Conservation (phyloP, 2,888 invertebrate species). For the Caenorhabditis doughertyi region DNA sequence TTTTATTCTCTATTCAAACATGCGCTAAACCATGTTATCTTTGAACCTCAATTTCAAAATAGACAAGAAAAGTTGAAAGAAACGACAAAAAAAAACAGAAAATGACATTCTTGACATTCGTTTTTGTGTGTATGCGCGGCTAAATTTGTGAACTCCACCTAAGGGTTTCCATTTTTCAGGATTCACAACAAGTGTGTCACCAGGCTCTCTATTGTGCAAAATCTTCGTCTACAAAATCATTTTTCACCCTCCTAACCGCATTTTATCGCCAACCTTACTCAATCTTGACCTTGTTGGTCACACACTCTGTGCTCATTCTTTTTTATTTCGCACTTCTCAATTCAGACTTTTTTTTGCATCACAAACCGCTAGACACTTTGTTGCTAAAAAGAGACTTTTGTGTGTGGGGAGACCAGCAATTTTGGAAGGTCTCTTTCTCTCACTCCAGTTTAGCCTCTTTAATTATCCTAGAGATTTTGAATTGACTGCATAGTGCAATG, state of each 20-base stretch:
- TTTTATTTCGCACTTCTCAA: constrained; percentile 39
- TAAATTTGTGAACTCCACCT: constrained; percentile 21
- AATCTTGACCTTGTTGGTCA: constrained; percentile 63
- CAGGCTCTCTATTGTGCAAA: background rate
- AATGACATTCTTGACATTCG: constrained; percentile 19
- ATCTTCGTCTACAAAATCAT: constrained; percentile 13
- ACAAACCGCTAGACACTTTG: constrained; percentile 44
- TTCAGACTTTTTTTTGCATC: constrained; percentile 52
- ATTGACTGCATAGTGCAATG: constrained; percentile 47
- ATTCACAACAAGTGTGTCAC: constrained; percentile 20
- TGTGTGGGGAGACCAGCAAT: constrained; percentile 35
- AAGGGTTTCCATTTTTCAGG: background rate
- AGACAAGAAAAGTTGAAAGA: background rate
- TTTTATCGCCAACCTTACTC: constrained; percentile 33
- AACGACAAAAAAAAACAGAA: background rate
- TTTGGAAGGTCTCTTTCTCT: constrained; percentile 19
- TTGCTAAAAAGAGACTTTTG: constrained; percentile 41
- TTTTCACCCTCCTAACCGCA: constrained; percentile 19
- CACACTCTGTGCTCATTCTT: constrained; percentile 26
- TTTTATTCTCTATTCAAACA: background rate
- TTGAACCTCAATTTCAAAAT: constrained; percentile 17
- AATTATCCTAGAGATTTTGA: constrained; percentile 36
- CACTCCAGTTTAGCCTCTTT: constrained; percentile 17
- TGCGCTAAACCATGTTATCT: constrained; percentile 45
- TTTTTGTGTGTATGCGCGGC: background rate